Base-by-base conservation (phyloP, 2,888 invertebrate genomes). In the Conchocele bisecta region DNA sequence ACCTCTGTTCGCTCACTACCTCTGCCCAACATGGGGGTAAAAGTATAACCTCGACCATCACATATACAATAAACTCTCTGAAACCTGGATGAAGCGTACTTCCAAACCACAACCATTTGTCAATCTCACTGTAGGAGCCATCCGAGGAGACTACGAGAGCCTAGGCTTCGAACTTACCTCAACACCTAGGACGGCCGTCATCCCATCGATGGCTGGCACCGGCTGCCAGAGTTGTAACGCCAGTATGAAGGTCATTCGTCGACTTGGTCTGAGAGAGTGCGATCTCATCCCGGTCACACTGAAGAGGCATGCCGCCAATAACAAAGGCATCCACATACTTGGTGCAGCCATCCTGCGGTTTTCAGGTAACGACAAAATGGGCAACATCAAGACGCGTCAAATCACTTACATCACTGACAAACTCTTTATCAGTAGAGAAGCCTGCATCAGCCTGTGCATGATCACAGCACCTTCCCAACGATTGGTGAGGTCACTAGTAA, bases 201-300 rank as follows among this genome's bases (percentile, higher is more conserved):
- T 22, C 3, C 33, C 63, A n/a, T 71, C 79, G 3, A 77, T 81
- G 75, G 79, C 83, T 0, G 79, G 80, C 51, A 80, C 80, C 4
- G 77, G 81, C 33, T 81, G 72, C 59, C 82, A 83, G 35, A 72
- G 79, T 35, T 85, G 79, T 39, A 74, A 83, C 7, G 76, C 81
- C 5, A 82, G 82, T 2, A 57, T 80, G 0, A 74, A 76, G 24
- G 65, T 81, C 1, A 50, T 81, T 11, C 46, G 69, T 28, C 61
- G 57, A n/a, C 66, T 85, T 28, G 79, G 83, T 6, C 59, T 85
- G 9, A 35, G 22, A 1, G 26, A 58, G 31, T 28, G 39, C 24
- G 73, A 84, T 65, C 75, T 86, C 9, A 77, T 83, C n/a, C 83
- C 81, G 17, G 84, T 85, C 17, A 81, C 65, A 6, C 77, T 84